A percentile compares a stretch with the other conserved stretches of the same genome.
phyloP scores from a whole-genome alignment of 2,888 invertebrate species.

The Mallateleia sp. region DNA sequence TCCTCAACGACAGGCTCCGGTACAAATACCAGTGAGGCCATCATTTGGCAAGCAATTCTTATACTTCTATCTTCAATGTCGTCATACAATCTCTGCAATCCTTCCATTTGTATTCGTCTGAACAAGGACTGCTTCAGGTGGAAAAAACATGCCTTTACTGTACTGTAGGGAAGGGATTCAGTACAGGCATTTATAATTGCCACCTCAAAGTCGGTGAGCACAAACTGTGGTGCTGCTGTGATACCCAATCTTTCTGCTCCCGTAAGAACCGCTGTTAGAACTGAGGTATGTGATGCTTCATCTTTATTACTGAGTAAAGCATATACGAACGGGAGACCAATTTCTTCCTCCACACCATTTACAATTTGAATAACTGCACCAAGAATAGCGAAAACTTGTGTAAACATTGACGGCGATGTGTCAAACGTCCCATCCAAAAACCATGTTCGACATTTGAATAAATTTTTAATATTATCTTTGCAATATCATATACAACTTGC shows the following conservation, averaged over 20 bases:
- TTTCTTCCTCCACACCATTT: background rate
- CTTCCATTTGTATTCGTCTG: conserved; percentile 35
- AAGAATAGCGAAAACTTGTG: too few species aligned
- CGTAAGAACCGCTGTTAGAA: conserved; percentile 14
- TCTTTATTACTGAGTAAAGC: conserved; percentile 31
- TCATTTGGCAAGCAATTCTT: conserved; percentile 26
- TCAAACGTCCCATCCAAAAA: too few species aligned
- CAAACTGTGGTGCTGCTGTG: conserved; percentile 1
- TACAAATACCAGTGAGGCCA: conserved; percentile 42
- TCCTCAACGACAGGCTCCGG: conserved; percentile 22
- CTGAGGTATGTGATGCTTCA: conserved; percentile 1
- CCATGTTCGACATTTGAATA: too few species aligned
- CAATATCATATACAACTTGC: too few species aligned
- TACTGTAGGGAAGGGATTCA: conserved; percentile 10
- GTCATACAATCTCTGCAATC: conserved; percentile 17
- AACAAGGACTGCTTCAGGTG: conserved; percentile 36
- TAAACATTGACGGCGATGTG: too few species aligned
- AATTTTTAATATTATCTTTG: too few species aligned
- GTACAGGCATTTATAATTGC: conserved; percentile 40
- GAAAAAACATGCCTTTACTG: conserved; percentile 11
- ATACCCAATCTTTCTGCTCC: conserved; percentile 5
- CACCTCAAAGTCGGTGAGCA: conserved; percentile 43
- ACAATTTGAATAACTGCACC: too few species aligned
- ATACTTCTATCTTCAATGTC: conserved; percentile 32
- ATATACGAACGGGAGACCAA: conserved; percentile 20